Evolutionary conservation across 2,797 vertebrate species (phyloP).

Genomic region (Prionace glauca): DNA sequence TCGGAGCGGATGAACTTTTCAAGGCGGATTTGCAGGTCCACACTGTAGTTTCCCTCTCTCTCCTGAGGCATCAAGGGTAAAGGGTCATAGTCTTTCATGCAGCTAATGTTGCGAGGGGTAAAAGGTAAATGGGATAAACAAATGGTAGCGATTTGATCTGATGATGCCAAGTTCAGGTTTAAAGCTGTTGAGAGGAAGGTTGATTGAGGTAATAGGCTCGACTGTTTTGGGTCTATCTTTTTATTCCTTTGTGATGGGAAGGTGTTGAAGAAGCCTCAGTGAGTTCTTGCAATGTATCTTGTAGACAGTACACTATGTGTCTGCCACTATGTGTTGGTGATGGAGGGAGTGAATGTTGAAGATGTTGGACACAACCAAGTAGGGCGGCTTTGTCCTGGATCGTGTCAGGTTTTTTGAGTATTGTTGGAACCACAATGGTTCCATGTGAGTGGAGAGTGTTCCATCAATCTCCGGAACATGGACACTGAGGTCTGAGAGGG

Average conservation of each 20-base stretch:
- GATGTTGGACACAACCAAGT: too few relatives aligned
- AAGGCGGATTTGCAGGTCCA: conserved; percentile 6
- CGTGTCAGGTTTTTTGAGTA: too few relatives aligned
- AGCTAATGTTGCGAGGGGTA: not conserved
- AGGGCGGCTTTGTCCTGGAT: too few relatives aligned
- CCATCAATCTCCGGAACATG: not conserved
- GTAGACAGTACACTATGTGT: too few relatives aligned
- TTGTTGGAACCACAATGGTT: too few relatives aligned
- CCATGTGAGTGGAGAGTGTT: too few relatives aligned
- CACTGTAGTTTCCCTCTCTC: not conserved
- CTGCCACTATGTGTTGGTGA: too few relatives aligned
- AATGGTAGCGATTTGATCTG: not conserved
- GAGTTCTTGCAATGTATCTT: too few relatives aligned
- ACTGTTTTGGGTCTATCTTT: not conserved
- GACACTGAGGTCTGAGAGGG: not conserved
- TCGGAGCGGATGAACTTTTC: not conserved
- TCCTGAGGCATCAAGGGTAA: not conserved
- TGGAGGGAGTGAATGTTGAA: too few relatives aligned
- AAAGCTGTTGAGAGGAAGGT: not conserved
- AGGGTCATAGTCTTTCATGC: not conserved
- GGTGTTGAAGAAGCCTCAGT: too few relatives aligned
- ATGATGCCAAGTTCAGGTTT: not conserved
- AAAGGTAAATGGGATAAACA: not conserved
- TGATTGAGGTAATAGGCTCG: not conserved
- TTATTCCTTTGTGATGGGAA: too few relatives aligned